A percentile compares a stretch with the other conserved stretches of the same genome.
Conservation (phyloP, 2,113 vertebrate species). For the Poecile atricapillus region DNA sequence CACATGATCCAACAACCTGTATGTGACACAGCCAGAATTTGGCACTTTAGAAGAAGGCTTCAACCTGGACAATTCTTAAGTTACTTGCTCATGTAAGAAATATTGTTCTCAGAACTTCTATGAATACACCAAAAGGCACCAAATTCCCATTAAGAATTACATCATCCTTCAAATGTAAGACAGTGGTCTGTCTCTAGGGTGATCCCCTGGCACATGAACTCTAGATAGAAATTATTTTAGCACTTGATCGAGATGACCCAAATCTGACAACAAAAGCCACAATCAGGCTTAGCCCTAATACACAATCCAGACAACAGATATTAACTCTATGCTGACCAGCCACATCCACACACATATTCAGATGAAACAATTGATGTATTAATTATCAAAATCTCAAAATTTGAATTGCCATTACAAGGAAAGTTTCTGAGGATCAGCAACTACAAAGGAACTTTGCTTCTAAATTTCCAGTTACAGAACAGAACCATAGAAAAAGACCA, state of each 20-base stretch:
- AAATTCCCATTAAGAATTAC: neutral
- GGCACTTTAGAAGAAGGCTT: neutral
- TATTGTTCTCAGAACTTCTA: neutral
- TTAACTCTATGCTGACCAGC: neutral
- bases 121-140: neutral
- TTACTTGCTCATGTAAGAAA: neutral
- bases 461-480: neutral
- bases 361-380: neutral
- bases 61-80: neutral
- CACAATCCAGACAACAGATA: neutral
- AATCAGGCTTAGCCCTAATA: neutral
- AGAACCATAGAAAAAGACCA: neutral
- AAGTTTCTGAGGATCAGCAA: neutral
- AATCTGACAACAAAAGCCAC: neutral
- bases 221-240: neutral
- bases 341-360: neutral
- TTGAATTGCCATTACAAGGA: neutral
- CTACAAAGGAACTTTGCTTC: neutral
- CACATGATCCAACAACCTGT: neutral
- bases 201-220: neutral
- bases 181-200: neutral
- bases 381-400: neutral
- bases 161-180: neutral
- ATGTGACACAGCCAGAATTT: neutral
- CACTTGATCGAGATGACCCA: neutral